phyloP scores from a whole-genome alignment of 2,888 invertebrate genomes.

The Leptogaster cylindrica region DNA sequence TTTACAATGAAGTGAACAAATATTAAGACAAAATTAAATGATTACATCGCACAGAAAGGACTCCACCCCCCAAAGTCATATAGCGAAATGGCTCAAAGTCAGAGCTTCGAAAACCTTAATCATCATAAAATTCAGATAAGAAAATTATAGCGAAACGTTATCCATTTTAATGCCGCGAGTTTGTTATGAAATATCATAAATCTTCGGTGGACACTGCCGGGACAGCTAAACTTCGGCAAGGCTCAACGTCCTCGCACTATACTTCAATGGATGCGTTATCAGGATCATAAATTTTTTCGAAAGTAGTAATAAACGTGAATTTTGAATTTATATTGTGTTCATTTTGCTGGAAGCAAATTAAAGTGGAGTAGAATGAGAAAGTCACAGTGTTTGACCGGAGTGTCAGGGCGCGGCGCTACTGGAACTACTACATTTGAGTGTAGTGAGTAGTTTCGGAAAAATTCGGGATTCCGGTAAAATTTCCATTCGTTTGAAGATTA shows the following conservation, averaged over 20 bases:
- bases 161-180: slow-evolving; percentile 31
- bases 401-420: neutral
- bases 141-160: slow-evolving; percentile 32
- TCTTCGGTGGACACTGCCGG: slow-evolving; percentile 22
- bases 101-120: slow-evolving; percentile 29
- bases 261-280: neutral
- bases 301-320: slow-evolving; percentile 6
- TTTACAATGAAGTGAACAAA: slow-evolving; percentile 15
- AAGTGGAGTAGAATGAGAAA: neutral
- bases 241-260: no score
- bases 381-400: neutral
- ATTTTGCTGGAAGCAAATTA: neutral
- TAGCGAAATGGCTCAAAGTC: slow-evolving; percentile 3
- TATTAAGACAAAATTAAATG: slow-evolving; percentile 22
- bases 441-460: no score
- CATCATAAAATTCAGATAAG: slow-evolving; percentile 32
- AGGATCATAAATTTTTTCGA: slow-evolving; percentile 1
- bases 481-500: no score
- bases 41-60: slow-evolving; percentile 23
- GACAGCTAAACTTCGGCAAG: slow-evolving; percentile 3
- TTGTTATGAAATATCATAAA: slow-evolving; percentile 30
- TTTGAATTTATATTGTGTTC: slow-evolving; percentile 6
- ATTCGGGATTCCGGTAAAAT: no score
- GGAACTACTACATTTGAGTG: no score
- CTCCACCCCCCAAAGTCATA: no score